These are phyloP conservation scores for Rhinolophus ferrumequinum DNA, from an alignment of 2,113 vertebrate genomes.

Conservation along the genomic window DNA sequence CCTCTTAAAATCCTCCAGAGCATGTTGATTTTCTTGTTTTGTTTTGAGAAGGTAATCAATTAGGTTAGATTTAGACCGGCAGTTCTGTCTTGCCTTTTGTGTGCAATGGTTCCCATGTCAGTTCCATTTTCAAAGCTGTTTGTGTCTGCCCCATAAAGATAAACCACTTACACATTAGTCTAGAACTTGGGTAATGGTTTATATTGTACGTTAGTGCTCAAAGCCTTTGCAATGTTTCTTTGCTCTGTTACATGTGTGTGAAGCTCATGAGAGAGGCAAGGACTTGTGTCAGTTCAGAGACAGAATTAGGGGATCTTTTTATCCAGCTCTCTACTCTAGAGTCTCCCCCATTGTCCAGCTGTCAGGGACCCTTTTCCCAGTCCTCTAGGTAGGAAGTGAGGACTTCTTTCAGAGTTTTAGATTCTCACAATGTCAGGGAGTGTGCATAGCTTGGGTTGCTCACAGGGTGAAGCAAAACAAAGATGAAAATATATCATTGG, in stretches of 20 bases:
- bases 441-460: not conserved
- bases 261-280: not conserved
- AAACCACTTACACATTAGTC: not conserved
- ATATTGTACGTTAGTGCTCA: not conserved
- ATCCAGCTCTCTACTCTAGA: not conserved
- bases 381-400: not conserved
- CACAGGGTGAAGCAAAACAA: not conserved
- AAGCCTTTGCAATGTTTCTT: not conserved
- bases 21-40: not conserved
- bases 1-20: not conserved
- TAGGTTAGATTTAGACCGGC: not conserved
- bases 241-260: not conserved
- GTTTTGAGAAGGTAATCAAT: not conserved
- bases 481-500: not conserved
- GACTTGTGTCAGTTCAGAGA: not conserved
- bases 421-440: not conserved
- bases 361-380: not conserved
- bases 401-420: not conserved
- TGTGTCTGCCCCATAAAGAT: not conserved
- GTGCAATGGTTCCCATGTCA: fast-evolving
- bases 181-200: not conserved
- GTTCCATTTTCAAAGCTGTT: not conserved
- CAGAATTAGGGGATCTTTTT: not conserved
- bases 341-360: not conserved
- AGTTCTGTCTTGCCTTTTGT: not conserved